Conservation (phyloP, 2,797 vertebrate species). For the Peromyscus melanophrys region DNA sequence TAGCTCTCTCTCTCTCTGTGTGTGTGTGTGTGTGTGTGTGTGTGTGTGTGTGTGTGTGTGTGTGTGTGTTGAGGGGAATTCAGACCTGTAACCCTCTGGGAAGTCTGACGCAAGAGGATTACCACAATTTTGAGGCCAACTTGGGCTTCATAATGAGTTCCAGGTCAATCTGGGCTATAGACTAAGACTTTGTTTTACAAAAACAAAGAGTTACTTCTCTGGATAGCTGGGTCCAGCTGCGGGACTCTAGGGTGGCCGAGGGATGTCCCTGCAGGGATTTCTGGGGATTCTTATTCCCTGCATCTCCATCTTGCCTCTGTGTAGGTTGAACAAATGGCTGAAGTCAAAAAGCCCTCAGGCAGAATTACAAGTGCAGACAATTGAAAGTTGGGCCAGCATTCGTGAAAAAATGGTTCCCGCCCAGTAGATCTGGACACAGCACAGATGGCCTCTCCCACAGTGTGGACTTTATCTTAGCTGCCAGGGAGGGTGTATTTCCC, state of each 20-base stretch:
- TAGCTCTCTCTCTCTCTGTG: too few relatives aligned
- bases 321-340: neutral
- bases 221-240: too few relatives aligned
- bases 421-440: accelerated
- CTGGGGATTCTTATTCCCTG: neutral
- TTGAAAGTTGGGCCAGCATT: too few relatives aligned
- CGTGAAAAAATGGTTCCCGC: neutral
- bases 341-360: too few relatives aligned
- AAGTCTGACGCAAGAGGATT: neutral
- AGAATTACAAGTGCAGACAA: neutral
- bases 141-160: neutral
- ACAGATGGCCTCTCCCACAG: neutral
- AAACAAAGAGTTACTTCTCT: neutral
- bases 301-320: neutral
- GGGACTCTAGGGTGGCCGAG: accelerated
- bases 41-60: too few relatives aligned
- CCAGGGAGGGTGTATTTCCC: neutral
- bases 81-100: neutral
- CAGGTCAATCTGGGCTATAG: neutral
- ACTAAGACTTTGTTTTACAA: neutral
- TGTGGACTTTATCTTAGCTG: neutral
- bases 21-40: too few relatives aligned
- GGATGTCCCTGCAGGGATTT: too few relatives aligned
- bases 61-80: neutral
- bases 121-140: neutral